Base-by-base conservation (phyloP, 2,797 vertebrate species). In the Avahi laniger region DNA sequence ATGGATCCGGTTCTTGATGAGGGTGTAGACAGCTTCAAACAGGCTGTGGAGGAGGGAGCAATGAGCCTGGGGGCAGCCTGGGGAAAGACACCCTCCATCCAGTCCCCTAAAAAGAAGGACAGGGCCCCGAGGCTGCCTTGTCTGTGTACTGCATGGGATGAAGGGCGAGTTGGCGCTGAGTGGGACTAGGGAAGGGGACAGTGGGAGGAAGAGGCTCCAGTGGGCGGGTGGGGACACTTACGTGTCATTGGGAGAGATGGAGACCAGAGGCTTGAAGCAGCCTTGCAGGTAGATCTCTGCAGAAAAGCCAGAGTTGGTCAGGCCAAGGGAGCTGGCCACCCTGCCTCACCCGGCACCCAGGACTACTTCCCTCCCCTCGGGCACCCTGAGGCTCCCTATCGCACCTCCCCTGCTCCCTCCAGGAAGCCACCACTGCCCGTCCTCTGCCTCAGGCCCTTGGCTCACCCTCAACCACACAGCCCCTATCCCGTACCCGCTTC, bases 1-100 rank as follows among this genome's bases (percentile, higher is more conserved):
- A 97, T 99, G 99, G 98, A 99, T 99, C 97, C 99, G 99, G 98
- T 99, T 98, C 97, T 99, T 99, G 97, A 99, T 99, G 95, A 99
- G 98, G 69, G 96, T 96, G 86, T 99, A 99, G 82, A 99, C 99
- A 0, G 99, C 99, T 0, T 98, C 97, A 1, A 99, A 98, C 89
- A 99, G 98, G 96, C 99, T 99, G 97, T 0, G 0, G 88, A 89
- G 89, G 93, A 1, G 15, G 12, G 6, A 69, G 75, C 30, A 50
- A 33, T 79, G 80, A 88, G 82, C 7, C 35, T 10, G 35, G 52
- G 12, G 61, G 46, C 59, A 46, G 63, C 11, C 35, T 30, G 28
- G 61, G 41, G 20, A 46, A 28, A 88, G 22, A 46, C 9, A 8
- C 30, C 50, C 38, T 26, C 24, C n/a, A 63, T 26, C 76, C n/a